Evolutionary conservation across 2,888 invertebrate species (phyloP), one percentile per base, ranked within the genome.

Genomic region (Drosophila cognata): DNA sequence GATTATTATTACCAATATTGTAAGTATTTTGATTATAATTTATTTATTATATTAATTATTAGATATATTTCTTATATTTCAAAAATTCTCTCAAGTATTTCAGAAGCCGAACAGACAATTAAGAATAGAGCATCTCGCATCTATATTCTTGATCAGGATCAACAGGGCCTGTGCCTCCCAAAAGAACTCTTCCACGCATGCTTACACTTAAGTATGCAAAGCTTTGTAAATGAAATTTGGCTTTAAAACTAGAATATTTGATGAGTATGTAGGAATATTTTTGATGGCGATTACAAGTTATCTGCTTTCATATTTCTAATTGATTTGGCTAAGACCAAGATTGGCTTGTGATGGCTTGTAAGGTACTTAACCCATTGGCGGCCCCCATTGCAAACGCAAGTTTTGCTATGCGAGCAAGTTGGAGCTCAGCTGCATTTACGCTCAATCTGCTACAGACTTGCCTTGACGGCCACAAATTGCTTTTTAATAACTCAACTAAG

Each of bases 401-500:
- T 81, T 77, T 64, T 56, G 53, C 62, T 43, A 21, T 63, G 67
- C n/a, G 51, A 55, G 62, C 52, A 79, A 88, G 46, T 84, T 89
- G 64, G 52, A 58, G 82, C 79, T 75, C 84, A 87, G 72, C 85
- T 82, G 83, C 83, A 83, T 76, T 81, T 81, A 79, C 64, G 84
- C 88, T 89, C 90, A 82, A 89, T 89, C 84, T 89, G 90, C 77
- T 79, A 65, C 79, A 83, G 64, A 82, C 76, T 89, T 85, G 74
- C 74, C 90, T 74, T 80, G 88, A 88, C 85, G 81, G 77, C 84
- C 84, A 77, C 90, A 86, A 86, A 86, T 86, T 86, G 90, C 89
- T 86, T 86, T 86, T 86, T 86, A 90, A 86, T 86, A 86, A 86
- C 89, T 88, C 81, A 80, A 88, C 88, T 88, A 88, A 85, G 81